phyloP scores from a whole-genome alignment of 2,888 invertebrate species.

The Vannuccia rotundouncinata region DNA sequence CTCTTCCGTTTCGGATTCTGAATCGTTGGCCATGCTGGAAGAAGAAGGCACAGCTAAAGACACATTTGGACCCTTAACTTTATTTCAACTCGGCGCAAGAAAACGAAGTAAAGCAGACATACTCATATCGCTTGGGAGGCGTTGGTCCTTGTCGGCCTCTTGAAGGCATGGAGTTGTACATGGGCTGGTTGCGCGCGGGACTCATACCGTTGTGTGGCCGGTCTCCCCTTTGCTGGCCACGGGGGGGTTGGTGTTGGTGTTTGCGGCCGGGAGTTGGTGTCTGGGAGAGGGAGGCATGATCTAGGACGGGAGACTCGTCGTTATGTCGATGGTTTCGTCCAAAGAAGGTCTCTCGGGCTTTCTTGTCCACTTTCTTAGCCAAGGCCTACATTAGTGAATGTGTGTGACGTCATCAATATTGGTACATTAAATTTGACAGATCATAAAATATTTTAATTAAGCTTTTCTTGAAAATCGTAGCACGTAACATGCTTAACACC shows the following conservation, averaged over 20 bases:
- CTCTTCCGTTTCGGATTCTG: not conserved
- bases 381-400: not conserved
- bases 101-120: too few species aligned
- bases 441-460: too few species aligned
- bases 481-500: too few species aligned
- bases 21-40: not conserved
- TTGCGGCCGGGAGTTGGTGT: not conserved
- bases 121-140: too few species aligned
- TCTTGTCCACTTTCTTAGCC: not conserved
- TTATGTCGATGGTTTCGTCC: not conserved
- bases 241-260: not conserved
- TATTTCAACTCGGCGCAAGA: too few species aligned
- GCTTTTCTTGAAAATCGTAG: too few species aligned
- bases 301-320: not conserved
- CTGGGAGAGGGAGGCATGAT: too few species aligned
- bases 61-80: too few species aligned
- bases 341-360: not conserved
- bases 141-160: not conserved
- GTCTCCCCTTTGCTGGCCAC: not conserved
- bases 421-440: too few species aligned
- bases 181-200: not conserved
- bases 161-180: not conserved
- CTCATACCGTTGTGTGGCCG: not conserved
- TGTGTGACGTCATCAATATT: too few species aligned
- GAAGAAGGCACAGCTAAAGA: not conserved